Percentiles rank a stretch among this genome's conserved stretches.
phyloP scores from a whole-genome alignment of 2,888 invertebrate species.

The Idaea aversata region DNA sequence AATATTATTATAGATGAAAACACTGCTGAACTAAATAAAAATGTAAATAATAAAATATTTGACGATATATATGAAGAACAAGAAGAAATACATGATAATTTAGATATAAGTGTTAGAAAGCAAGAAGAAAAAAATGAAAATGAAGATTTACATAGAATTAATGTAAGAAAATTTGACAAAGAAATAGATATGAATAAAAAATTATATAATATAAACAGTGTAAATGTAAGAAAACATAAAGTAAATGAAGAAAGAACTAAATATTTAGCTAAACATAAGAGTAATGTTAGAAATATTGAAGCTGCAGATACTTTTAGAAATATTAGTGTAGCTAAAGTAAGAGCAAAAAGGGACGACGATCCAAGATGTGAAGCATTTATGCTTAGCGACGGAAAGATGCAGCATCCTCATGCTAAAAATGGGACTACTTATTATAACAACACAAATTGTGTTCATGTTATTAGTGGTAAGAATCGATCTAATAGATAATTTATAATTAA shows the following conservation, averaged over 20 bases:
- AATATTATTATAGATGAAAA: background rate
- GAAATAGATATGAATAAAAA: constrained; percentile 7
- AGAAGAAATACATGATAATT: background rate
- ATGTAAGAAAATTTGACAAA: constrained; percentile 15
- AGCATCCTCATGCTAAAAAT: constrained; percentile 50
- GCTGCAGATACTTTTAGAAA: constrained; percentile 21
- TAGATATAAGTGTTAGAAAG: background rate
- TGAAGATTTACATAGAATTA: constrained; percentile 11
- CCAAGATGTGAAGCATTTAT: constrained; percentile 47
- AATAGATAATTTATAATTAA: background rate
- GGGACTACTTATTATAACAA: constrained; percentile 52
- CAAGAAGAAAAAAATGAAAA: constrained; percentile 2
- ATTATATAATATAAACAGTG: background rate
- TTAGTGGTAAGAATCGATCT: constrained; percentile 50
- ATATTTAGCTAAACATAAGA: constrained; percentile 36
- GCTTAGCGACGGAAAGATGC: constrained; percentile 37
- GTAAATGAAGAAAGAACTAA: constrained; percentile 14
- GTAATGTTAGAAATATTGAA: constrained; percentile 25
- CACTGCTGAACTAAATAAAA: background rate
- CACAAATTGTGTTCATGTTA: constrained; percentile 54
- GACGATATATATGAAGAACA: background rate
- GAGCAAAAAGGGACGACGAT: constrained; percentile 30
- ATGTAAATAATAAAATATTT: background rate
- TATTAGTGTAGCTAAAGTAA: constrained; percentile 19
- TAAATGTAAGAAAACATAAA: constrained; percentile 11